Evolutionary conservation across 2,113 vertebrate genomes (phyloP).

Genomic region (Rhinolophus sinicus): DNA sequence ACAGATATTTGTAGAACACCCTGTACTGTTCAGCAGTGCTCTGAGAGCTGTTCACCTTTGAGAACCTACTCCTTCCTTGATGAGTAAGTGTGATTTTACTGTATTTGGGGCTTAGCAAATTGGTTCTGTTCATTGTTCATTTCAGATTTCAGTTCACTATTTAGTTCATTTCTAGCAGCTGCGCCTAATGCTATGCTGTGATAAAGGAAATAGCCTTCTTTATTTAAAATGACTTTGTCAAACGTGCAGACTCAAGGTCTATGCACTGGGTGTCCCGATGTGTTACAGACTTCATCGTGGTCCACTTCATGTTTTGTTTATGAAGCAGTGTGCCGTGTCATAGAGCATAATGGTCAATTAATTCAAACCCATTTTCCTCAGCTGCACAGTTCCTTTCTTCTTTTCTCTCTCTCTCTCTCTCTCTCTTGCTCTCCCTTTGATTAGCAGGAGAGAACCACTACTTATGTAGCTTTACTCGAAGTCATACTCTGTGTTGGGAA

Average conservation of each 20-base stretch:
- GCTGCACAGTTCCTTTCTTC: background rate
- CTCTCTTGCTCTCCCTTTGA: background rate
- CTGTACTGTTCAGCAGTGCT: background rate
- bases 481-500: background rate
- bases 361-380: background rate
- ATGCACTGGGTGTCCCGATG: background rate
- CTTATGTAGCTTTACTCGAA: conserved; percentile 5
- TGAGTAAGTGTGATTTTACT: background rate
- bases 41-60: background rate
- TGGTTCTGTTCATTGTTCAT: background rate
- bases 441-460: background rate
- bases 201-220: background rate
- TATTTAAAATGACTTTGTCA: background rate
- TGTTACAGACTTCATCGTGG: background rate
- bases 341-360: background rate
- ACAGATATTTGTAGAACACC: background rate
- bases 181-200: background rate
- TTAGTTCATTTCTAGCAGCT: background rate
- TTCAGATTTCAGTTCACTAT: background rate
- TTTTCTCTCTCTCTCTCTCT: background rate
- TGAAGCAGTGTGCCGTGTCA: background rate
- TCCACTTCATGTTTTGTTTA: background rate
- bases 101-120: background rate
- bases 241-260: background rate
- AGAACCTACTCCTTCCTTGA: background rate